A percentile compares a stretch with the other conserved stretches of the same genome.
These are phyloP conservation scores for Eristalis tenax DNA, from an alignment of 2,888 invertebrate species.

Conservation along the genomic window DNA sequence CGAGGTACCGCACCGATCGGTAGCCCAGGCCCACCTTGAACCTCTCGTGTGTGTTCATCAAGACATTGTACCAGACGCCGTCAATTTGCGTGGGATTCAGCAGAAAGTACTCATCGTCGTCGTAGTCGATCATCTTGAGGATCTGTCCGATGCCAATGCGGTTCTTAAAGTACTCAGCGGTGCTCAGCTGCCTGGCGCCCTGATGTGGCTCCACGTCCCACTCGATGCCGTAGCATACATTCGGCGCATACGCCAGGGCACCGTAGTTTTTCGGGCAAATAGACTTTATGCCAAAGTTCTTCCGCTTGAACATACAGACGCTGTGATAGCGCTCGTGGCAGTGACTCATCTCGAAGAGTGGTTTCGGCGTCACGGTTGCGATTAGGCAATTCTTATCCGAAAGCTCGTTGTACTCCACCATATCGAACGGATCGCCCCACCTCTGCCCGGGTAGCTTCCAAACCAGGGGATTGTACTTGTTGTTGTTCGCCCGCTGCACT, in stretches of 20 bases:
- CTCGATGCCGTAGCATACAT: conserved; percentile 76
- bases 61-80: conserved; percentile 68
- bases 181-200: conserved; percentile 63
- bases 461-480: conserved; percentile 80
- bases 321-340: conserved; percentile 73
- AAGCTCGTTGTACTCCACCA: conserved; percentile 70
- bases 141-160: conserved; percentile 72
- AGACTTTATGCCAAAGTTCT: conserved; percentile 71
- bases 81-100: conserved; percentile 62
- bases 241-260: conserved; percentile 75
- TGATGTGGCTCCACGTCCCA: conserved; percentile 71
- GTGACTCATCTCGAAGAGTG: conserved; percentile 72
- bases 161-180: conserved; percentile 74
- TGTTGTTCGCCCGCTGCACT: conserved; percentile 79
- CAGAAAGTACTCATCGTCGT: conserved; percentile 64
- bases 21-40: conserved; percentile 53
- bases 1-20: conserved; percentile 64
- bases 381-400: conserved; percentile 75
- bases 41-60: conserved; percentile 73
- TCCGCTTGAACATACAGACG: conserved; percentile 75
- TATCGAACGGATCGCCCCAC: conserved; percentile 76
- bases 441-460: conserved; percentile 82
- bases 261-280: conserved; percentile 75
- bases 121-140: conserved; percentile 65
- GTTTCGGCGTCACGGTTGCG: conserved; percentile 32